Evolutionary conservation across 2,113 vertebrate genomes (phyloP), one percentile per base, ranked within the genome.

Genomic region (Perca schrenkii): DNA sequence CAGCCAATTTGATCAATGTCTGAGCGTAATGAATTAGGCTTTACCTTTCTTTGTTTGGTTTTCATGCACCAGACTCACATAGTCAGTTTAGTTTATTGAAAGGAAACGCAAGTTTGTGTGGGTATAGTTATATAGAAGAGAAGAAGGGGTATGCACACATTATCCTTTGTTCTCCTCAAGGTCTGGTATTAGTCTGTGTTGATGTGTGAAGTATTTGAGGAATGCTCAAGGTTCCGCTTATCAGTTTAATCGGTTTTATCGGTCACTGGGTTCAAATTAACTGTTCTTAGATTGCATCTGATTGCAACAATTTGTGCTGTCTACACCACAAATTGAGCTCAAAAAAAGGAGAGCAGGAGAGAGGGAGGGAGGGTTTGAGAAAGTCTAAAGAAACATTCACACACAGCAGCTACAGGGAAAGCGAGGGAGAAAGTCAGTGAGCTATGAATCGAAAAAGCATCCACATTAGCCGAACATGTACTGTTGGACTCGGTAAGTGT

Each of bases 261-360:
- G 76, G 86, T 86, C 86, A 65, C 49, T 70, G 88, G 79, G 86
- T 90, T 90, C 65, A 88, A 84, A 90, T 90, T 16, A 88, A 81
- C 86, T 85, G 82, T 83, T 90, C 77, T 72, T 76, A 81, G 82
- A 92, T 92, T 90, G 90, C 81, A 82, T 85, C 77, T 91, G 86
- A 93, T 92, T 90, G 80, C 86, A 75, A 43, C 85, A 89, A 88
- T 94, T 89, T 90, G 84, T 85, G 76, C 89, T 87, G 82, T 88
- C 84, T 84, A 71, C 78, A 69, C 83, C 67, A 17, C 80, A 77
- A 89, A 87, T 87, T 82, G 54, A 61, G 57, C 58, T 74, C 49
- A 40, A 79, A 74, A 74, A 36, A 83, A 84, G 43, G 54, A 74
- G 72, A 43, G 62, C 52, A 16, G 56, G 43, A 46, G 21, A 40